These are phyloP conservation scores for Eulithis testata DNA, from an alignment of 2,888 invertebrate species.

Conservation along the genomic window DNA sequence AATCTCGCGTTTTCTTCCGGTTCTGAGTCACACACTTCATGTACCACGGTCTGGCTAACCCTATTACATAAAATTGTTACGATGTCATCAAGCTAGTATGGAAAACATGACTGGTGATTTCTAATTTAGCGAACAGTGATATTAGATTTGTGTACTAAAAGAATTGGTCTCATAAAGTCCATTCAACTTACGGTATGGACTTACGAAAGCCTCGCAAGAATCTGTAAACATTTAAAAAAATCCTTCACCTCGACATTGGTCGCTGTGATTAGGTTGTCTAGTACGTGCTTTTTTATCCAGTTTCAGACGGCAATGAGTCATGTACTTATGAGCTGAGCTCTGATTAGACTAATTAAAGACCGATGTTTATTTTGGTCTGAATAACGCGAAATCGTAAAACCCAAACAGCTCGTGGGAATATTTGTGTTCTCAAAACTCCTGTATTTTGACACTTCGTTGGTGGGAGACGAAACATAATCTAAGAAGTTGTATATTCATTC, in stretches of 20 bases:
- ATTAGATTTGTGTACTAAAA: too few species aligned
- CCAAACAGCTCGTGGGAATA: slow-evolving; percentile 20
- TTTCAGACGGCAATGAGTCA: slow-evolving; percentile 19
- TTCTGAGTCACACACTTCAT: background rate
- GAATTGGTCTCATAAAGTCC: too few species aligned
- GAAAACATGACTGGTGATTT: too few species aligned
- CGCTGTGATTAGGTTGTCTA: slow-evolving; percentile 1
- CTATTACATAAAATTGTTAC: background rate
- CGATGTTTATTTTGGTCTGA: slow-evolving; percentile 8
- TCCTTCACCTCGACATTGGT: slow-evolving; percentile 16
- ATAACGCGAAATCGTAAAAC: slow-evolving; percentile 9
- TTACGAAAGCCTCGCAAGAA: background rate
- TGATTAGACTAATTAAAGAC: slow-evolving; percentile 17
- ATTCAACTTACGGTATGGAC: too few species aligned
- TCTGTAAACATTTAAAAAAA: slow-evolving; percentile 2
- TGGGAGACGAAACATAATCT: background rate
- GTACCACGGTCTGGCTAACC: too few species aligned
- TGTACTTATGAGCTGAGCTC: slow-evolving; percentile 4
- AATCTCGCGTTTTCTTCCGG: slow-evolving; percentile 8
- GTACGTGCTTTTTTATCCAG: slow-evolving; percentile 12
- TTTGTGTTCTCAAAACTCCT: slow-evolving; percentile 6
- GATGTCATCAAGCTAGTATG: background rate
- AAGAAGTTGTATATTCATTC: too few species aligned
- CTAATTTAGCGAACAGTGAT: too few species aligned
- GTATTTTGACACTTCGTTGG: slow-evolving; percentile 3